phyloP scores from a whole-genome alignment of 2,888 invertebrate species.

The Dolomedes plantarius region DNA sequence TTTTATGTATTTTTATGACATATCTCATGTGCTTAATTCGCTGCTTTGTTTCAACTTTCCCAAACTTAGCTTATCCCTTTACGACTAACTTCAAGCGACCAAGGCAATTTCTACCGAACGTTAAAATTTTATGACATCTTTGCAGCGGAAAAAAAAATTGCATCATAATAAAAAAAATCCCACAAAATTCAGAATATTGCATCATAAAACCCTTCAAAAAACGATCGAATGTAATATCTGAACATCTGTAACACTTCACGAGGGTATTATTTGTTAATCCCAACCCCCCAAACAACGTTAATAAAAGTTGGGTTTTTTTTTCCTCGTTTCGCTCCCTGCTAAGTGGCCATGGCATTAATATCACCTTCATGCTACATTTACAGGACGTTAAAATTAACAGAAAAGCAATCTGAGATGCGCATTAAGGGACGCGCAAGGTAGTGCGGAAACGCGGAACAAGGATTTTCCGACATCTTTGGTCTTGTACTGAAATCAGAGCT shows the following conservation, averaged over 20 bases:
- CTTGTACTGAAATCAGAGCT: no score
- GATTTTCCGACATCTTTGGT: constrained; percentile 31
- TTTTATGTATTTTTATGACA: no score
- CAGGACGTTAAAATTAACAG: constrained; percentile 56
- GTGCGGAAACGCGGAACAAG: constrained; percentile 14
- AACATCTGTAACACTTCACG: constrained; percentile 18
- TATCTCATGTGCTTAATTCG: no score
- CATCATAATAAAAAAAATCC: neutral
- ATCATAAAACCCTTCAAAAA: constrained; percentile 26
- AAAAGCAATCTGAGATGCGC: constrained; percentile 5
- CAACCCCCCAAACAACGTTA: constrained; percentile 33
- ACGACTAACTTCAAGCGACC: no score
- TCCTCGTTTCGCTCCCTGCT: constrained; percentile 2
- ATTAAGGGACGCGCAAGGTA: neutral
- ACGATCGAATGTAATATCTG: neutral
- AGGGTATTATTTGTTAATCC: constrained; percentile 42
- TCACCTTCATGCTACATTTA: constrained; percentile 31
- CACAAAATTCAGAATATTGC: neutral
- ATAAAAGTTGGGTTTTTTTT: constrained; percentile 47
- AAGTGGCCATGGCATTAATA: constrained; percentile 27
- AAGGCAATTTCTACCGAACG: neutral
- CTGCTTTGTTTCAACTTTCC: neutral
- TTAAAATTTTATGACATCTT: constrained; percentile 24
- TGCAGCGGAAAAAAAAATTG: no score
- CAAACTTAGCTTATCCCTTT: no score